Evolutionary conservation across 2,797 vertebrate genomes (phyloP).

Genomic region (Myotis daubentonii): DNA sequence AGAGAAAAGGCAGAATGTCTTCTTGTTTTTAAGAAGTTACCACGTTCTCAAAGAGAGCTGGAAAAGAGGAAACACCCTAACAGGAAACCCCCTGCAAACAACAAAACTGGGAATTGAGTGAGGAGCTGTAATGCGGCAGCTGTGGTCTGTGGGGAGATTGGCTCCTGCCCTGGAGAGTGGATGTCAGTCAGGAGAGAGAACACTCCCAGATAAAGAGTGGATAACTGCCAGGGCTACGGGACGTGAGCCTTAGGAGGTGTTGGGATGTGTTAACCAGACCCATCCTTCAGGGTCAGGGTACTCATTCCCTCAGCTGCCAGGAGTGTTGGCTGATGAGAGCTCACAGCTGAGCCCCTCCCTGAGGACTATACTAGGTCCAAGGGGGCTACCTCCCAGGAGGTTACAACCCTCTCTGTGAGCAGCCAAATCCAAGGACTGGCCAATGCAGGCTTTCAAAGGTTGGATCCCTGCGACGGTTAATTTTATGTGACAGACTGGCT

Average conservation of each 20-base stretch:
- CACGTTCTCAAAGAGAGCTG: slow-evolving; percentile 6
- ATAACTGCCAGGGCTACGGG: not conserved
- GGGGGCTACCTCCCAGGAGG: not conserved
- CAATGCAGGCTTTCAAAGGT: not conserved
- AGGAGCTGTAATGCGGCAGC: not conserved
- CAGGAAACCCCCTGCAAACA: slow-evolving; percentile 46
- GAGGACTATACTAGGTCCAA: not conserved
- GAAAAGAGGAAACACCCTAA: slow-evolving; percentile 6
- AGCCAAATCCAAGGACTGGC: not conserved
- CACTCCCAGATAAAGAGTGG: not conserved
- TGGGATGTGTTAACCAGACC: not conserved
- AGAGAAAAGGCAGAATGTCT: slow-evolving; percentile 49
- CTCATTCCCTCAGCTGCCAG: not conserved
- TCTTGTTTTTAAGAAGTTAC: slow-evolving; percentile 57
- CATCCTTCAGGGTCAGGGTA: not conserved
- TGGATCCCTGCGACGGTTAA: not conserved
- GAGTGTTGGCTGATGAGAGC: not conserved
- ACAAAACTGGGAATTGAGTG: not conserved
- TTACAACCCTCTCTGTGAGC: not conserved
- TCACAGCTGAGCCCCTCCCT: not conserved
- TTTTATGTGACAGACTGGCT: not conserved
- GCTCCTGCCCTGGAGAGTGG: not conserved
- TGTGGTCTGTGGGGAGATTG: not conserved
- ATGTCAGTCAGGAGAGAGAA: not conserved
- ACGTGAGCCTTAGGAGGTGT: not conserved